These are phyloP conservation scores for Saccostrea glomerata DNA, from an alignment of 1,140 invertebrate species.

Conservation along the genomic window DNA sequence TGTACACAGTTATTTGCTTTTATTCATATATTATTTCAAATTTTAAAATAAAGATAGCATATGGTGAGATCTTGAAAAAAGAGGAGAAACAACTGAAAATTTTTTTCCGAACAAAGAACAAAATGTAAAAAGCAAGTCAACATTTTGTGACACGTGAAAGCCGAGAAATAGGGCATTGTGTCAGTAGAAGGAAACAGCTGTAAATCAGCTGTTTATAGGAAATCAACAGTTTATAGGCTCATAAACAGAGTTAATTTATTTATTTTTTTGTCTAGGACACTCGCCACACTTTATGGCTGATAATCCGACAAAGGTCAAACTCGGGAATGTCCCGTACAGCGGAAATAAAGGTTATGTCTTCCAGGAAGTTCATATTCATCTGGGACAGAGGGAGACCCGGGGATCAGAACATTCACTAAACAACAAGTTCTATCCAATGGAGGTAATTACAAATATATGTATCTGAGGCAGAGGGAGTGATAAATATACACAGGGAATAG, in stretches of 20 bases:
- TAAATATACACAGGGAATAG: too few relatives aligned
- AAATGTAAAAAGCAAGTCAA: too few relatives aligned
- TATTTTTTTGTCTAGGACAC: neutral
- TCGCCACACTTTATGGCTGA: constrained; percentile 19
- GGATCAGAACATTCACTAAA: neutral
- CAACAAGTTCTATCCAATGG: neutral
- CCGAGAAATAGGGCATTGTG: neutral
- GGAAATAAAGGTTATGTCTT: neutral
- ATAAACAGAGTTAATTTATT: neutral
- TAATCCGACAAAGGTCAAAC: neutral
- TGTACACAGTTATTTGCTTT: too few relatives aligned
- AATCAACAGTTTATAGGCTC: neutral
- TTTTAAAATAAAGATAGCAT: too few relatives aligned
- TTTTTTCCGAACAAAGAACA: too few relatives aligned
- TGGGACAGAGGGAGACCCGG: neutral
- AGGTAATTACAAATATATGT: neutral
- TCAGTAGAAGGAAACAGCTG: neutral
- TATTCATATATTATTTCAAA: too few relatives aligned
- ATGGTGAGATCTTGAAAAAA: too few relatives aligned
- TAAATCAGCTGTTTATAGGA: neutral
- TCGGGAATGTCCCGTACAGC: constrained; percentile 7
- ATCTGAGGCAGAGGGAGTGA: too few relatives aligned
- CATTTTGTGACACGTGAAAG: too few relatives aligned
- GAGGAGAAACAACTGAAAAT: too few relatives aligned
- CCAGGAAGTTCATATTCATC: constrained; percentile 1